These are phyloP conservation scores for Vireo altiloquus DNA, from an alignment of 2,113 vertebrate genomes.

Conservation along the genomic window DNA sequence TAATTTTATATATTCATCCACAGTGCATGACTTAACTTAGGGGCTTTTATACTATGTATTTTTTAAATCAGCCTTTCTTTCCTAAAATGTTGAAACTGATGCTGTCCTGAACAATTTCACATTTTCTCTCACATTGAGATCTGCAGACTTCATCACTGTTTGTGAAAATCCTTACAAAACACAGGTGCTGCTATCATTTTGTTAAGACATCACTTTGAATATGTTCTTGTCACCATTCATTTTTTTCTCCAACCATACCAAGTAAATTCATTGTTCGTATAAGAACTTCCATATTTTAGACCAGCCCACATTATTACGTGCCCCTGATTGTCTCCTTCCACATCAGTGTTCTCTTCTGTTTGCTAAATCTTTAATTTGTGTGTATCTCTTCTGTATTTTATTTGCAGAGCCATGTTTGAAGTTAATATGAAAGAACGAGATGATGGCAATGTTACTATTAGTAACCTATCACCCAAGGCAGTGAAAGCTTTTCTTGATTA, in stretches of 20 bases:
- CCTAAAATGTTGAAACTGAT: neutral
- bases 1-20: neutral
- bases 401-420: slow-evolving; percentile 92
- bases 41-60: neutral
- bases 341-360: neutral
- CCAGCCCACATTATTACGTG: neutral
- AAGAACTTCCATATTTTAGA: neutral
- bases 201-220: neutral
- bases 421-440: slow-evolving; percentile 94
- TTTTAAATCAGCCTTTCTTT: neutral
- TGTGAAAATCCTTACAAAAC: neutral
- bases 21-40: neutral
- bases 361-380: slow-evolving; percentile 5
- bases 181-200: neutral
- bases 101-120: neutral
- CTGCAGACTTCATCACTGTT: neutral
- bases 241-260: neutral
- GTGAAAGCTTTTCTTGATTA: slow-evolving; percentile 92
- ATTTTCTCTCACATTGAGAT: neutral
- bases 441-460: slow-evolving; percentile 88
- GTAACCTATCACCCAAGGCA: slow-evolving; percentile 83
- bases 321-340: neutral
- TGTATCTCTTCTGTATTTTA: slow-evolving; percentile 60
- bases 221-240: neutral
- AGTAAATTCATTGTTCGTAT: neutral